A percentile compares a stretch with the other conserved stretches of the same genome.
These are phyloP conservation scores for Cyprinodon variegatus DNA, from an alignment of 2,113 vertebrate genomes.

Conservation along the genomic window DNA sequence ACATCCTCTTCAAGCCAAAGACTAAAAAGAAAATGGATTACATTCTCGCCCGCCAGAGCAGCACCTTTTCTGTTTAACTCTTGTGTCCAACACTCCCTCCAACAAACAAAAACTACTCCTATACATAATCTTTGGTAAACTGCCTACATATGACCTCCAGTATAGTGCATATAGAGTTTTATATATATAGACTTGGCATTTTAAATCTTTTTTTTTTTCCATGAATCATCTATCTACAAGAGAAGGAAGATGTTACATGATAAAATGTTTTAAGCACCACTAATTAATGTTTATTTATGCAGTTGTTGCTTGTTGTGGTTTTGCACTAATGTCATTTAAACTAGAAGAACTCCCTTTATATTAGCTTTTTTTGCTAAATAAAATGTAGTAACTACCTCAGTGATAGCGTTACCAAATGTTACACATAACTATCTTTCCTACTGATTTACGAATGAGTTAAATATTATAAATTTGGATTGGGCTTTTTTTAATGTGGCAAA, in stretches of 20 bases:
- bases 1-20: constrained; percentile 52
- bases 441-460: neutral
- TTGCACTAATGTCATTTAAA: neutral
- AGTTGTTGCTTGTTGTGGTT: neutral
- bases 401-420: neutral
- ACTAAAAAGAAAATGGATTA: constrained; percentile 58
- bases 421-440: neutral
- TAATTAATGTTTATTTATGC: neutral
- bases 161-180: neutral
- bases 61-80: constrained; percentile 43
- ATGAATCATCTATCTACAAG: neutral
- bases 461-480: neutral
- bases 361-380: neutral
- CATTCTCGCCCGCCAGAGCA: constrained; percentile 62
- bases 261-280: neutral
- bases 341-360: neutral
- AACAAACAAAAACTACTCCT: neutral
- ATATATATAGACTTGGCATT: neutral
- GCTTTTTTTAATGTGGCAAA: neutral
- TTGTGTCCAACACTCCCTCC: neutral
- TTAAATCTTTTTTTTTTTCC: neutral
- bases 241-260: neutral
- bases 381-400: neutral
- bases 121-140: neutral
- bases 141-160: neutral